Conservation (phyloP, 2,888 invertebrate species). For the Poecilus cupreus region DNA sequence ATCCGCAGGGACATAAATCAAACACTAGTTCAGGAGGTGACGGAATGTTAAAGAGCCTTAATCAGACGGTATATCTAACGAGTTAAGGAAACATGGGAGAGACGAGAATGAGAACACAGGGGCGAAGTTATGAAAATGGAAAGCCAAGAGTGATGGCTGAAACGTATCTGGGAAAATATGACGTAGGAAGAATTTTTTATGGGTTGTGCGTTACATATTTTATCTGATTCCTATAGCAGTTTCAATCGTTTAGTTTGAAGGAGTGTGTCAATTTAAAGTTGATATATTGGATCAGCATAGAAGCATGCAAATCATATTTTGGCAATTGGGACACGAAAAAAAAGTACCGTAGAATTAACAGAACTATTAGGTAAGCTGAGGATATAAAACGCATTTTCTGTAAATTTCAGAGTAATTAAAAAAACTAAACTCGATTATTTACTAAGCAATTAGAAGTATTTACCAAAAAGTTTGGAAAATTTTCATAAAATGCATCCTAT, state of each 20-base stretch:
- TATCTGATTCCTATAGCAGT: not conserved
- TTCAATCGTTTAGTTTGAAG: not conserved
- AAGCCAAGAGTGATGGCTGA: not conserved
- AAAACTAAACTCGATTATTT: too few relatives aligned
- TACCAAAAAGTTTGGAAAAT: too few relatives aligned
- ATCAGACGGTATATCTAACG: slow-evolving; percentile 55
- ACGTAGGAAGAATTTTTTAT: not conserved
- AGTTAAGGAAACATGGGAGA: slow-evolving; percentile 53
- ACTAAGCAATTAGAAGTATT: too few relatives aligned
- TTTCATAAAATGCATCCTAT: too few relatives aligned
- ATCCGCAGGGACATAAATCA: slow-evolving; percentile 54
- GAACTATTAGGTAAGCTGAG: too few relatives aligned
- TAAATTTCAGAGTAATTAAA: too few relatives aligned
- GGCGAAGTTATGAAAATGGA: slow-evolving; percentile 20
- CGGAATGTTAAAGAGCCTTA: slow-evolving; percentile 57
- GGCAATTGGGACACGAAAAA: too few relatives aligned
- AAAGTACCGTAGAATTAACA: too few relatives aligned
- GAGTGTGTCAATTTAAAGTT: not conserved
- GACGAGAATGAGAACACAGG: slow-evolving; percentile 6
- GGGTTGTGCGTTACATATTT: not conserved
- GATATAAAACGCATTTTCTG: too few relatives aligned
- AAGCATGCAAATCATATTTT: too few relatives aligned
- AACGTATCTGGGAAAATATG: not conserved
- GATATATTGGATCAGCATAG: too few relatives aligned
- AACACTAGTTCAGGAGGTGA: slow-evolving; percentile 51